Evolutionary conservation across 2,888 invertebrate species (phyloP).

Genomic region (Epicampocera succincta): DNA sequence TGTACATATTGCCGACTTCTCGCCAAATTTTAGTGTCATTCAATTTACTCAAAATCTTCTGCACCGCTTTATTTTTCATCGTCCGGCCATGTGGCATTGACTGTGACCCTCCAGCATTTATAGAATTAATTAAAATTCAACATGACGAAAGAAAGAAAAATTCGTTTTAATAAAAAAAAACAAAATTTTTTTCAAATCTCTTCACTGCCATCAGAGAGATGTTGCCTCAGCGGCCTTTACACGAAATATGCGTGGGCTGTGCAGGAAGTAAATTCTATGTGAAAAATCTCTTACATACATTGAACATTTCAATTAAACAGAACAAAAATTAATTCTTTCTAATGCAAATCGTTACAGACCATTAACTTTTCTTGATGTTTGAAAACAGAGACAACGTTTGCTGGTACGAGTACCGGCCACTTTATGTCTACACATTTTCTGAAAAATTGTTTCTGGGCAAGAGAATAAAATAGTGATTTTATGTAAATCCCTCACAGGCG

Average conservation of each 20-base stretch:
- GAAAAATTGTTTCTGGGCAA: neutral
- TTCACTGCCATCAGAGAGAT: neutral
- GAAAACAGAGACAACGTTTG: slow-evolving; percentile 24
- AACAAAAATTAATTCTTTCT: neutral
- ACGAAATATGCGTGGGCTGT: slow-evolving; percentile 33
- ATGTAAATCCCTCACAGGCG: no score
- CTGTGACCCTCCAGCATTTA: slow-evolving; percentile 26
- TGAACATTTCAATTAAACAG: neutral
- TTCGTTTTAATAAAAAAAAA: neutral
- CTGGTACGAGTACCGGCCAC: neutral
- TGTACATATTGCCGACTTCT: no score
- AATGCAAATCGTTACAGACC: neutral
- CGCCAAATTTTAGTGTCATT: no score
- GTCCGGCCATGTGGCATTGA: slow-evolving; percentile 11
- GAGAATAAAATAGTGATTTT: neutral
- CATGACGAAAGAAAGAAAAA: neutral
- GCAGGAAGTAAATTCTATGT: slow-evolving; percentile 12
- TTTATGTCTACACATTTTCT: neutral
- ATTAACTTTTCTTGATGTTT: slow-evolving; percentile 3
- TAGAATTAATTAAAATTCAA: slow-evolving; percentile 1
- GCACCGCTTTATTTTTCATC: neutral
- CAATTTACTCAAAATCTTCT: neutral
- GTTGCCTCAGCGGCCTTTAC: neutral
- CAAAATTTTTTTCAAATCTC: neutral
- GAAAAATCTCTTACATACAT: neutral